phyloP scores from a whole-genome alignment of 2,797 vertebrate genomes.

The Phaenicophaeus curvirostris region DNA sequence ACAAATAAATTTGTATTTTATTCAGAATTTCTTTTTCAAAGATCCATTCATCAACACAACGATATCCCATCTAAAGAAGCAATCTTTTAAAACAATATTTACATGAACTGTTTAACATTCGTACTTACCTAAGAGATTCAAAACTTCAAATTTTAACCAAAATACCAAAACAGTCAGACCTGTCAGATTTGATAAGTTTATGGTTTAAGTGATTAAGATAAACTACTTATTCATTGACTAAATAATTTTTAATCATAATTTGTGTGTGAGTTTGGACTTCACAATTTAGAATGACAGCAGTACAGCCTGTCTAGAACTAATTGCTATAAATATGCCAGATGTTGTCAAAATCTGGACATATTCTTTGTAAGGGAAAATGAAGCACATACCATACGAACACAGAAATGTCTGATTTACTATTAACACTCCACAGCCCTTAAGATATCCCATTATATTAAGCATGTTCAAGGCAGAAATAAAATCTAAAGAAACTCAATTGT shows the following conservation, averaged over 20 bases:
- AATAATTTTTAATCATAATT: conserved; percentile 76
- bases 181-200: conserved; percentile 58
- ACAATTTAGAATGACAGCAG: conserved; percentile 59
- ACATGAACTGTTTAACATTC: background rate
- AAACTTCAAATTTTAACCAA: conserved; percentile 43
- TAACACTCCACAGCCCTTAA: background rate
- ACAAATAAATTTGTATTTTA: background rate
- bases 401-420: conserved; percentile 21
- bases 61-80: background rate
- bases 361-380: conserved; percentile 23
- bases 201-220: conserved; percentile 70
- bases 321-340: conserved; percentile 78
- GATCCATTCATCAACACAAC: background rate
- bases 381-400: conserved; percentile 41
- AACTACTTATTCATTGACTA: conserved; percentile 71
- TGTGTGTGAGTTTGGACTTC: conserved; percentile 63
- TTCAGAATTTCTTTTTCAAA: background rate
- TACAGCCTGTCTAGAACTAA: conserved; percentile 73
- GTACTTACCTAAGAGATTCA: background rate
- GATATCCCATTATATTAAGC: background rate
- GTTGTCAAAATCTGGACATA: conserved; percentile 71
- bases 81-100: background rate
- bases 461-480: conserved; percentile 1
- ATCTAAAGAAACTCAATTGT: background rate
- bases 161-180: conserved; percentile 8